Percentiles rank a stretch among this genome's conserved stretches.
Conservation (phyloP, 2,113 vertebrate genomes). For the Telmatochromis sp. region DNA sequence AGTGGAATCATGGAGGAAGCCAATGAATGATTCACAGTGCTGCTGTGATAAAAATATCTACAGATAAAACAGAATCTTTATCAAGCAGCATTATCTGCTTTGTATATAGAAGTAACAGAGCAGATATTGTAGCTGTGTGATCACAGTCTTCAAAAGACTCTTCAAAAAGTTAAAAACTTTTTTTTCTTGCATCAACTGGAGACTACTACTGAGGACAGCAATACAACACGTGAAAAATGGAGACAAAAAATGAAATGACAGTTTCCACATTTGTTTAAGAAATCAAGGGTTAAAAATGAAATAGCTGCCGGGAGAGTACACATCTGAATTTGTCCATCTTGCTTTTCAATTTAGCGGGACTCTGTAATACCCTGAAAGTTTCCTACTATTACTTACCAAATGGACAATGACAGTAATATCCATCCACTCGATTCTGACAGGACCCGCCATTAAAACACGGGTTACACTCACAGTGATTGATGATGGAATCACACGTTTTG, state of each 20-base stretch:
- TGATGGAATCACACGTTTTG: slow-evolving; percentile 86
- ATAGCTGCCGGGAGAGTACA: not conserved
- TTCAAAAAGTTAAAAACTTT: not conserved
- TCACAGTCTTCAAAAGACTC: not conserved
- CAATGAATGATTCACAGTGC: slow-evolving; percentile 8
- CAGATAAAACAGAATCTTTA: slow-evolving; percentile 5
- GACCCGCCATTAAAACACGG: slow-evolving; percentile 97
- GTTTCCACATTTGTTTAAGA: slow-evolving; percentile 10
- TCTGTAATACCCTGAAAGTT: not conserved
- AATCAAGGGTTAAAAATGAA: not conserved
- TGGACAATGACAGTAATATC: slow-evolving; percentile 93
- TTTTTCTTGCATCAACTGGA: not conserved
- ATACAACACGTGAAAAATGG: not conserved
- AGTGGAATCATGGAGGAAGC: not conserved
- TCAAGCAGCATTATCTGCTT: not conserved
- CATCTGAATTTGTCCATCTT: not conserved
- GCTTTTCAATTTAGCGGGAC: not conserved
- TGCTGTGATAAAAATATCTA: slow-evolving; percentile 9
- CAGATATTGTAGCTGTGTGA: not conserved
- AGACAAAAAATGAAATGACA: slow-evolving; percentile 18
- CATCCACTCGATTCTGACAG: slow-evolving; percentile 89
- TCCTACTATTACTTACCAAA: slow-evolving; percentile 83
- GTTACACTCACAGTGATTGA: slow-evolving; percentile 97
- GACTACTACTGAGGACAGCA: not conserved
- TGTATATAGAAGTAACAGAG: not conserved